Evolutionary conservation across 2,113 vertebrate genomes (phyloP), one percentile per base, ranked within the genome.

Genomic region (Setophaga kirtlandii): DNA sequence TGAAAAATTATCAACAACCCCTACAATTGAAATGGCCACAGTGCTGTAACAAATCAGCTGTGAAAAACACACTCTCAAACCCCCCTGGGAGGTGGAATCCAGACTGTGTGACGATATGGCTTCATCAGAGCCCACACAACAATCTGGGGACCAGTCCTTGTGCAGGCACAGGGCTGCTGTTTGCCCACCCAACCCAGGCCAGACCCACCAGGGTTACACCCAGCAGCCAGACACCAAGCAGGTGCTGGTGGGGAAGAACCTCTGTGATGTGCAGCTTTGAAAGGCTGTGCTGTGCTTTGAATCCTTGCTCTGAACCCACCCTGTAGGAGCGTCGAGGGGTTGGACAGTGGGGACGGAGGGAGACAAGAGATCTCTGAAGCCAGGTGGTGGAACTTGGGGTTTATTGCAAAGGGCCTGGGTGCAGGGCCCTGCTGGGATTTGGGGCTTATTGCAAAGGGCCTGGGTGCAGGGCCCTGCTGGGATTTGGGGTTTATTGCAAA

Each of bases 1-100:
- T 42, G 74, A 93, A 76, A 92, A 96, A 79, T 80, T 75, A 93
- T 59, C 73, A 84, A 33, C 76, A 31, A 15, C 73, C 86, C 77
- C 75, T 79, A 15, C 33, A 91, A 91, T 76, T 8, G 49, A 79
- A 95, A 83, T 39, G 58, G 76, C 44, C 52, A 19, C 18, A 46
- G 73, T 8, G 1, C 49, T 58, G 41, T 25, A 49, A 73, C 58
- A 73, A 95, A 85, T 8, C 75, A 89, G 50, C 59, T 74, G 59
- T 83, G 88, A 86, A 90, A 91, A 80, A 86, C 6, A 53, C 3
- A 0, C 46, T 42, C 25, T 58, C 62, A 22, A 68, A 49, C 25
- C 53, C 58, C 39, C 3, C 27, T 18, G 88, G 82, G 79, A 87
- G 89, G 22, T 31, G 46, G 74, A 89, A 85, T 63, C 50, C 78